Conservation (phyloP, 1,140 invertebrate species). For the Aphaenogaster rudis region DNA sequence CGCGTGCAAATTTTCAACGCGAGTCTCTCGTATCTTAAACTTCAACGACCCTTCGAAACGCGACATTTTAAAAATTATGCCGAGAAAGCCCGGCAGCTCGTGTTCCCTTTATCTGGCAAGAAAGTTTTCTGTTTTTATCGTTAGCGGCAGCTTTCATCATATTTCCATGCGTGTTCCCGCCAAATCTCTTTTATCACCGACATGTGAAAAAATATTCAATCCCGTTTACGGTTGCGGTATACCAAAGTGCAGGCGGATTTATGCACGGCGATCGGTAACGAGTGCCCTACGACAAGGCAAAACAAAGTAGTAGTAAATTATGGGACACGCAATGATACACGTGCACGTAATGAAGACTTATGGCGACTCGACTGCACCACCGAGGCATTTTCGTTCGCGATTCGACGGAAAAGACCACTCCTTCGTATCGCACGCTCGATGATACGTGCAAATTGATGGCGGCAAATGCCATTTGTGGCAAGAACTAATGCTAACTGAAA, state of each 20-base stretch:
- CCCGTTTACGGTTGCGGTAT: not conserved
- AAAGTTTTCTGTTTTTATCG: conserved; percentile 53
- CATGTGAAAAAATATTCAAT: conserved; percentile 47
- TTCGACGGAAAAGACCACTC: conserved; percentile 24
- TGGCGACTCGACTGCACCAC: conserved; percentile 68
- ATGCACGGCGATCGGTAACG: conserved; percentile 74
- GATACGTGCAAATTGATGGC: conserved; percentile 21
- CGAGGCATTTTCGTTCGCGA: not conserved
- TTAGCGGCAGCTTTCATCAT: not conserved
- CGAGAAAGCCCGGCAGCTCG: conserved; percentile 61
- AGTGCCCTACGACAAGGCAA: conserved; percentile 52
- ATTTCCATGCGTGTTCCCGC: conserved; percentile 30
- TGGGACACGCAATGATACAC: conserved; percentile 76
- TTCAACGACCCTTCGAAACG: conserved; percentile 55
- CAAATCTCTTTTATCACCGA: conserved; percentile 25
- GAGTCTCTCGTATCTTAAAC: conserved; percentile 21
- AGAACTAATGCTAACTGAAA: conserved; percentile 1
- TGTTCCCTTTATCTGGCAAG: conserved; percentile 50
- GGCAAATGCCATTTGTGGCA: conserved; percentile 3
- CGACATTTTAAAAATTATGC: conserved; percentile 56
- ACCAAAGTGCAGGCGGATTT: conserved; percentile 68
- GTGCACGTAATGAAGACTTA: conserved; percentile 80
- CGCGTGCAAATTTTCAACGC: conserved; percentile 43
- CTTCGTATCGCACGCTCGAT: conserved; percentile 16
- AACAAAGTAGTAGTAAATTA: conserved; percentile 73